Percentiles rank a stretch among this genome's conserved stretches.
Conservation (phyloP, 2,113 vertebrate species). For the Microcebus murinus region DNA sequence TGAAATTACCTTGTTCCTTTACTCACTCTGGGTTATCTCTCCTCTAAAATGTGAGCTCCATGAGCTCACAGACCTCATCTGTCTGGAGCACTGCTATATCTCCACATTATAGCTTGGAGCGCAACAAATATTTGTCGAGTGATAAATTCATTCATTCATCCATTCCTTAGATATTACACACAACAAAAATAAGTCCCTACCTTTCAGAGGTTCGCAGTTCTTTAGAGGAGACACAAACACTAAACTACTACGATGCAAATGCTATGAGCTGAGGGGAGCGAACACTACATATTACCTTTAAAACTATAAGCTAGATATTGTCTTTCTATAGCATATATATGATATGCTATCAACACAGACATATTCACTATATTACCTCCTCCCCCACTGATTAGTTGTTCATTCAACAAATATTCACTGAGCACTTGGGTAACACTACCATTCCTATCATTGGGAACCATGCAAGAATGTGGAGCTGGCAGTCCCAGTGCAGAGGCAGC, state of each 20-base stretch:
- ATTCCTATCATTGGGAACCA: not conserved
- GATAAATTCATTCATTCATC: slow-evolving; percentile 1
- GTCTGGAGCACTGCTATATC: not conserved
- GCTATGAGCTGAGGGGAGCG: not conserved
- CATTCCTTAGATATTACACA: not conserved
- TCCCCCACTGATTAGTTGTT: not conserved
- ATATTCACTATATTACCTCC: not conserved
- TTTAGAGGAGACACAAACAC: not conserved
- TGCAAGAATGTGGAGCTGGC: not conserved
- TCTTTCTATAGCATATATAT: not conserved
- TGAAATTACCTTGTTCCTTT: slow-evolving; percentile 32
- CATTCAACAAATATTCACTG: not conserved
- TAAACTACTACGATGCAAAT: not conserved
- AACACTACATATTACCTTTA: not conserved
- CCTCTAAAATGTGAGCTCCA: slow-evolving; percentile 1
- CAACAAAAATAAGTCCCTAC: not conserved
- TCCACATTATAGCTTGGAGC: not conserved
- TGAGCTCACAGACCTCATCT: not conserved
- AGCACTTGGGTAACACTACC: not conserved
- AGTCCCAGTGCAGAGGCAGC: not conserved
- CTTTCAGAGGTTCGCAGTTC: not conserved
- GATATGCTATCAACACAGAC: not conserved
- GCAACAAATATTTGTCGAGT: slow-evolving; percentile 22
- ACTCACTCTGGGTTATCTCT: not conserved
- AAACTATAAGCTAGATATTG: not conserved